These are phyloP conservation scores for Apteryx owenii DNA, from an alignment of 2,113 vertebrate genomes.

Conservation along the genomic window DNA sequence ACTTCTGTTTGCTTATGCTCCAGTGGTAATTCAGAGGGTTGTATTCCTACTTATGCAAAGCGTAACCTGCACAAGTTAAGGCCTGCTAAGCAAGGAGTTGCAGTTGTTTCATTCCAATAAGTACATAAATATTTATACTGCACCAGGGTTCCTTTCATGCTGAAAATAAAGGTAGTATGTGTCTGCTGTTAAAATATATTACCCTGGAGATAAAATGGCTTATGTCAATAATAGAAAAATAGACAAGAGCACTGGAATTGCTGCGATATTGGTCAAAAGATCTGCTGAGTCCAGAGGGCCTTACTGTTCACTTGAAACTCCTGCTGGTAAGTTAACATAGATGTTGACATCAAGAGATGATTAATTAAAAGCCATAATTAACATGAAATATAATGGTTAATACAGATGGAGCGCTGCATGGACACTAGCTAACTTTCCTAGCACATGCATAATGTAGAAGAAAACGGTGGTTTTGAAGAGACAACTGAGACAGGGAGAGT, in stretches of 20 bases:
- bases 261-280: slow-evolving; percentile 4
- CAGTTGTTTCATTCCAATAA: slow-evolving; percentile 39
- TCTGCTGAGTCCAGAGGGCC: neutral
- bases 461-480: neutral
- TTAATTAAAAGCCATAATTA: slow-evolving; percentile 30
- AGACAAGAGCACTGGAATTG: slow-evolving; percentile 13
- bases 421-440: neutral
- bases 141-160: slow-evolving; percentile 23
- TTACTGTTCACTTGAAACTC: slow-evolving; percentile 19
- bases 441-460: neutral
- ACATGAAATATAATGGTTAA: neutral
- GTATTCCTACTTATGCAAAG: neutral
- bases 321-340: neutral
- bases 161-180: slow-evolving; percentile 60
- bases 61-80: neutral
- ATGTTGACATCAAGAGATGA: slow-evolving; percentile 10
- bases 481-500: neutral
- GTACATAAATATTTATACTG: slow-evolving; percentile 60
- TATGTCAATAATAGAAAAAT: slow-evolving; percentile 12
- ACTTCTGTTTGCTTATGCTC: neutral
- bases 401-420: neutral
- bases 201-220: neutral
- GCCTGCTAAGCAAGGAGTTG: neutral
- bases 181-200: slow-evolving; percentile 47
- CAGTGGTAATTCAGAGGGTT: neutral